These are phyloP conservation scores for Brachypodius melanocephalos DNA, from an alignment of 2,113 vertebrate genomes.

Conservation along the genomic window DNA sequence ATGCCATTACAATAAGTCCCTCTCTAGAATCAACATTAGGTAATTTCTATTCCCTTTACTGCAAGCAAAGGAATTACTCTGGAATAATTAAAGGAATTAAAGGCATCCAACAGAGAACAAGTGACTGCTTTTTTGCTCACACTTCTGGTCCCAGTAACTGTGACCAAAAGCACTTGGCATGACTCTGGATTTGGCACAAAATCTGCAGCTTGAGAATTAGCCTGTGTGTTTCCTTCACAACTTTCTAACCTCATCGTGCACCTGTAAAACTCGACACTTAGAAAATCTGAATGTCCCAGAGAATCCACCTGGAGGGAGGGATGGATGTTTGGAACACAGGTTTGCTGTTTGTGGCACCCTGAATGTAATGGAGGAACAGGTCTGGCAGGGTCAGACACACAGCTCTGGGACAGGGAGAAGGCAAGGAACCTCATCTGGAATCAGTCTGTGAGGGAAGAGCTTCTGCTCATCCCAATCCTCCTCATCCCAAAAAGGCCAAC, in stretches of 20 bases:
- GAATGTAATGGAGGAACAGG: neutral
- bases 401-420: neutral
- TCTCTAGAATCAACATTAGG: neutral
- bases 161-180: neutral
- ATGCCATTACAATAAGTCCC: neutral
- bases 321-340: neutral
- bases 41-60: neutral
- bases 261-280: rapidly evolving
- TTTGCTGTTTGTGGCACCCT: neutral
- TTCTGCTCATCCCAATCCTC: neutral
- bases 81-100: neutral
- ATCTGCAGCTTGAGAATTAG: neutral
- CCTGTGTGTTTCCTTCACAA: neutral
- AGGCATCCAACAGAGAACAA: neutral
- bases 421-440: neutral
- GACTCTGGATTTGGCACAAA: neutral
- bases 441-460: neutral
- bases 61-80: neutral
- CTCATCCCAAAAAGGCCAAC: neutral
- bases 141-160: neutral
- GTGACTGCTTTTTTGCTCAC: neutral
- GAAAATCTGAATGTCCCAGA: neutral
- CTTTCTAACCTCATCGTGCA: neutral
- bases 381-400: neutral
- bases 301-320: neutral